Percentiles rank a stretch among this genome's conserved stretches.
phyloP scores from a whole-genome alignment of 2,888 invertebrate species.

The Scaptodrosophila latifasciaeformis region DNA sequence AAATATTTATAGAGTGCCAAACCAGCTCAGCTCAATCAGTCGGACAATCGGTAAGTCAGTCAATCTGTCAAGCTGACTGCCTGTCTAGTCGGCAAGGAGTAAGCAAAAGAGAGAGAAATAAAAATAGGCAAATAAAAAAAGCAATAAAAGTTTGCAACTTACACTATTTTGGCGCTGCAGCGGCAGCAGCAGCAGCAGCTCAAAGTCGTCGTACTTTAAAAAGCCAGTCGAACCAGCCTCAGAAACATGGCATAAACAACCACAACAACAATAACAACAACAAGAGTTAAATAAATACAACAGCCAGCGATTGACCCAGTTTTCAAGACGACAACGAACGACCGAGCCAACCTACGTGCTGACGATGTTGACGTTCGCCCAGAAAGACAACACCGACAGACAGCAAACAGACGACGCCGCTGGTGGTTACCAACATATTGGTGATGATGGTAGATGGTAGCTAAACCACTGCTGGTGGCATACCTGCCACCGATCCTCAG shows the following conservation, averaged over 20 bases:
- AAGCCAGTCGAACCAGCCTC: slow-evolving; percentile 50
- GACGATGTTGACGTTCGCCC: slow-evolving; percentile 2
- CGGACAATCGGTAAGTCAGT: neutral
- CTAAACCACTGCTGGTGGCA: neutral
- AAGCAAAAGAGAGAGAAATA: slow-evolving; percentile 5
- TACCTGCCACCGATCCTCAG: slow-evolving; percentile 51
- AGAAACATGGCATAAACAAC: slow-evolving; percentile 46
- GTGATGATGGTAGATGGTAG: too few species aligned
- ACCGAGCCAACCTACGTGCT: slow-evolving; percentile 58
- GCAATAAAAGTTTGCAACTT: slow-evolving; percentile 52
- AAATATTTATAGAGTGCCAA: slow-evolving; percentile 2
- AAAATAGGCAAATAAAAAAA: slow-evolving; percentile 56
- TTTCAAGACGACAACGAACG: slow-evolving; percentile 71
- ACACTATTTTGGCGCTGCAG: slow-evolving; percentile 45
- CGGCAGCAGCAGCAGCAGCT: neutral
- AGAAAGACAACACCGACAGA: slow-evolving; percentile 14
- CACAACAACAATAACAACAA: slow-evolving; percentile 26
- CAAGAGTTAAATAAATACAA: slow-evolving; percentile 40
- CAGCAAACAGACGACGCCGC: slow-evolving; percentile 14
- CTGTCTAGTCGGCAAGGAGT: slow-evolving; percentile 27
- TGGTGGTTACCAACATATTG: neutral
- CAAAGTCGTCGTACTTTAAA: slow-evolving; percentile 36
- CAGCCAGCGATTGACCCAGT: slow-evolving; percentile 73
- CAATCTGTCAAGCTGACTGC: slow-evolving; percentile 10
- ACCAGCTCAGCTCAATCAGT: slow-evolving; percentile 10